A percentile compares a stretch with the other conserved stretches of the same genome.
phyloP scores from a whole-genome alignment of 2,888 invertebrate species.

The Protodeltote pygarga region DNA sequence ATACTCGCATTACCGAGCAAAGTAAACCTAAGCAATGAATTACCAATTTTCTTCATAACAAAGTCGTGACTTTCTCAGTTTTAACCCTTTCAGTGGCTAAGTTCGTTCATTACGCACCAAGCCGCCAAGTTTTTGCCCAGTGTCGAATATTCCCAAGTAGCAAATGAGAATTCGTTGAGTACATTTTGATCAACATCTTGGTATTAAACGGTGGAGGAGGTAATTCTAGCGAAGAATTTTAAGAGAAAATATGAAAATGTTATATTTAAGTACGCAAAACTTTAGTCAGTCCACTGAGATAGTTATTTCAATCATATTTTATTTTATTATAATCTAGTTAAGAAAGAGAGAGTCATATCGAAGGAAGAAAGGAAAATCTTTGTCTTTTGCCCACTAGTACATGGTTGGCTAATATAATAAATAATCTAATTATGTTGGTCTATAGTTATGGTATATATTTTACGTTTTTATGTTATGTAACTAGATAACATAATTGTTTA shows the following conservation, averaged over 20 bases:
- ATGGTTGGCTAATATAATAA: too few relatives aligned
- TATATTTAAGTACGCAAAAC: too few relatives aligned
- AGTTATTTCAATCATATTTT: too few relatives aligned
- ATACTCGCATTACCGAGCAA: constrained; percentile 62
- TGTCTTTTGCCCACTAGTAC: too few relatives aligned
- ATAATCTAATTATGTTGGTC: too few relatives aligned
- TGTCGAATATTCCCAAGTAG: constrained; percentile 63
- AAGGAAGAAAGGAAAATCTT: too few relatives aligned
- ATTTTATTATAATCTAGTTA: too few relatives aligned
- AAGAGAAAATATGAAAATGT: not conserved
- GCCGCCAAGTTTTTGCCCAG: constrained; percentile 63
- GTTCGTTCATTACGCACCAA: constrained; percentile 73
- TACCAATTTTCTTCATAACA: constrained; percentile 76
- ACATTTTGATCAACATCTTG: constrained; percentile 57
- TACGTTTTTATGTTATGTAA: too few relatives aligned
- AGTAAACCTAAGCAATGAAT: constrained; percentile 74
- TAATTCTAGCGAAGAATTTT: constrained; percentile 6
- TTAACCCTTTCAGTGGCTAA: constrained; percentile 74
- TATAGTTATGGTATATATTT: too few relatives aligned
- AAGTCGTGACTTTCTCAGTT: constrained; percentile 70
- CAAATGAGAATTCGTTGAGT: constrained; percentile 65
- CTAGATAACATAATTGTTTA: too few relatives aligned
- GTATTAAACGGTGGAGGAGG: constrained; percentile 49
- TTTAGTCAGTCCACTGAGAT: too few relatives aligned
- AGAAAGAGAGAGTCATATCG: too few relatives aligned